Evolutionary conservation across 2,113 vertebrate genomes (phyloP), one percentile per base, ranked within the genome.

Genomic region (Aphelocoma coerulescens): DNA sequence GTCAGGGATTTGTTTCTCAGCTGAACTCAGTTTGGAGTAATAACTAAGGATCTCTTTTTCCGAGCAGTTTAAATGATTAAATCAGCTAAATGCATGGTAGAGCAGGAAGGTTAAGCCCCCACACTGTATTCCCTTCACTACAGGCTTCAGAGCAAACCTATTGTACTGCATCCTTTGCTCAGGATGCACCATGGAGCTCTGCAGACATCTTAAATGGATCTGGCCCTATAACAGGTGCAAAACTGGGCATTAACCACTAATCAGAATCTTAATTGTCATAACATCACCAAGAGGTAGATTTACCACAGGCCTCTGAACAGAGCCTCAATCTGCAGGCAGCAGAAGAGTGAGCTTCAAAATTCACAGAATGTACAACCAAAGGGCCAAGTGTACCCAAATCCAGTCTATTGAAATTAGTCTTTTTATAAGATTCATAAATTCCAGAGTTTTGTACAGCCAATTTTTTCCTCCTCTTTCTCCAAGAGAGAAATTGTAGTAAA

Each of bases 281-380:
- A 82, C 63, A 51, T 63, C 88, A 81, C 82, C 1, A 1, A 83
- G 89, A 96, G 95, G 89, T 93, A 96, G 91, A 93, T 96, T 74
- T 67, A 86, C 78, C 94, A 82, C 69, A 93, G 85, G 82, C 69
- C 65, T 79, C 72, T 78, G 63, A 82, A 54, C 0, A 26, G 58
- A 93, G 83, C 86, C 54, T 62, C 12, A 6, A 22, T 54, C 79
- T 69, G 81, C 91, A 85, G 51, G 26, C 8, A 15, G 87, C 85
- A 49, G 57, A 74, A 75, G 48, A 80, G 51, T 3, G 35, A 93
- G 68, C 86, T 81, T 91, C 52, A 51, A n/a, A 92, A 93, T 79
- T 75, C 80, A 93, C 85, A 92, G 86, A 68, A 78, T 7, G 63
- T 74, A 81, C 85, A 93, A 57, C 63, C 23, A 9, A 81, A 71